A percentile compares a stretch with the other conserved stretches of the same genome.
phyloP scores from a whole-genome alignment of 2,888 invertebrate genomes.

The Ennomos erosarius region DNA sequence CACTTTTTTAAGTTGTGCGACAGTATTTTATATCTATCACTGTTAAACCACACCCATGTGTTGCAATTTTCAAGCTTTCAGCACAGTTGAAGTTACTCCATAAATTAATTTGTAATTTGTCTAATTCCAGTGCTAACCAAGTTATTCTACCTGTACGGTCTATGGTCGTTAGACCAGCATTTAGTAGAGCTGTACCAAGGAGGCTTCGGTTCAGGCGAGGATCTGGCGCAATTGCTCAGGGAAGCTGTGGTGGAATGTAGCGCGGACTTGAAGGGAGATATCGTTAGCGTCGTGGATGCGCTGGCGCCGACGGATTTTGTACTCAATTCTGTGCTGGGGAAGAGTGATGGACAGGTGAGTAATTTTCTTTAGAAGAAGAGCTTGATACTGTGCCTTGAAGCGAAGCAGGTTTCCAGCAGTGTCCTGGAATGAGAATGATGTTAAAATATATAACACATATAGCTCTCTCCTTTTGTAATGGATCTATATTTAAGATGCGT shows the following conservation, averaged over 20 bases:
- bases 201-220: constrained; percentile 81
- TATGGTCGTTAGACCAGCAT: constrained; percentile 87
- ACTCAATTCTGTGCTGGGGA: constrained; percentile 93
- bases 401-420: no score
- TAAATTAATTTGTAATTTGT: no score
- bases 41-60: no score
- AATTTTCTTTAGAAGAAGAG: constrained; percentile 5
- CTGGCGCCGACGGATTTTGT: constrained; percentile 96
- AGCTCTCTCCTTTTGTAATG: no score
- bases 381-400: no score
- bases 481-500: no score
- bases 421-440: no score
- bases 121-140: constrained; percentile 72
- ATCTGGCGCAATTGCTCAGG: constrained; percentile 86
- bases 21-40: no score
- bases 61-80: no score
- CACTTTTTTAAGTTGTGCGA: no score
- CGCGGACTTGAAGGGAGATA: constrained; percentile 88
- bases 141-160: constrained; percentile 68
- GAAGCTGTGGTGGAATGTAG: constrained; percentile 89
- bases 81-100: no score
- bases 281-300: constrained; percentile 92
- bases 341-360: constrained; percentile 92
- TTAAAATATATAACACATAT: no score
- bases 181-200: constrained; percentile 90